Evolutionary conservation across 2,797 vertebrate species (phyloP), one percentile per base, ranked within the genome.

Genomic region (Alcedo atthis): DNA sequence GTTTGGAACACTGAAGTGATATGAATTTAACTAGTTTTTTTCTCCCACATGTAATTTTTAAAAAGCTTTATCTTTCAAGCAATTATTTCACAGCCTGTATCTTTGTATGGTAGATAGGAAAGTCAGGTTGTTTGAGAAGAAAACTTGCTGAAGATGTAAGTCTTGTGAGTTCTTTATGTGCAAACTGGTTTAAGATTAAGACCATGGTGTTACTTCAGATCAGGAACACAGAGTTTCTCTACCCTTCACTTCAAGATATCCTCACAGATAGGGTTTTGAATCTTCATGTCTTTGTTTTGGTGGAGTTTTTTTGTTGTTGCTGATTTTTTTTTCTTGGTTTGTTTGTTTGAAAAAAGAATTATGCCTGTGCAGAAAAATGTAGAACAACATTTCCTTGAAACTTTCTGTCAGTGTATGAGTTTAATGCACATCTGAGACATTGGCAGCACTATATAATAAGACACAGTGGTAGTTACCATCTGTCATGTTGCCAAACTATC

Each of bases 401-500:
- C 19, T 94, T 93, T 46, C 48, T 89, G 81, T 89, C 90, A 93
- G 83, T 20, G 62, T 53, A 62, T 49, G 81, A 80, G 71, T 94
- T 93, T 93, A 95, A 85, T 81, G 84, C 79, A 92, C 91, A 51
- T 90, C 79, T 85, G 95, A 96, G 92, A 94, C 84, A 37, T 75
- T 87, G 86, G 93, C 93, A 96, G 92, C 87, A 78, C 89, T 83
- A 66, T 83, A 66, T 87, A 95, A 94, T 81, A 94, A 94, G 76
- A 93, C 88, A 85, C 90, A 83, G 85, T 70, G 84, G 90, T 93
- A 90, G 90, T 94, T 94, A 87, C 84, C 84, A 79, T 89, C 92
- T 94, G 90, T 95, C 92, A 75, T 67, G 62, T 92, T 96, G 94
- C 94, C 90, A 94, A 42, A 94, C 55, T 85, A 92, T 90, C 76